These are phyloP conservation scores for Drosophila ananassae DNA, from an alignment of 1,140 invertebrate species.

Conservation along the genomic window DNA sequence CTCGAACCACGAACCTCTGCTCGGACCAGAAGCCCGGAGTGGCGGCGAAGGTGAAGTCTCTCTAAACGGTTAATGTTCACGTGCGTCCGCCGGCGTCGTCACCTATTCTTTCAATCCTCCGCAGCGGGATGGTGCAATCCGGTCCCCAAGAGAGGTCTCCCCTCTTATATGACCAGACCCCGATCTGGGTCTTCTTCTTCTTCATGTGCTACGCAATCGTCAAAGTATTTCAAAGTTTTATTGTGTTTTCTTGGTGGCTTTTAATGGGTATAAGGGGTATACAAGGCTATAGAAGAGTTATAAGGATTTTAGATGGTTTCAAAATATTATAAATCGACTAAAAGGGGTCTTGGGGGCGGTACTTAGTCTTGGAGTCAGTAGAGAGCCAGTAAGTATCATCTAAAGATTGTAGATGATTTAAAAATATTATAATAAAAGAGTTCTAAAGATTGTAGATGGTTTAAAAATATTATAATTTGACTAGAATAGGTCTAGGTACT, in stretches of 20 bases:
- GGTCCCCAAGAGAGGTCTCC: constrained; percentile 1
- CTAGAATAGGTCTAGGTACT: no score
- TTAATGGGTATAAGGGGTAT: not conserved
- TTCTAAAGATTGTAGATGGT: no score
- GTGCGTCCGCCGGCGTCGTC: constrained; percentile 63
- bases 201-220: constrained; percentile 65
- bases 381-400: no score
- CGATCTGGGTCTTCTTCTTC: constrained; percentile 18
- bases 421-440: no score
- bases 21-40: constrained; percentile 5
- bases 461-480: no score
- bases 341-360: no score
- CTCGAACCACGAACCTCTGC: constrained; percentile 13
- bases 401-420: not conserved
- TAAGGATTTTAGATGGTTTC: no score
- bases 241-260: constrained; percentile 13
- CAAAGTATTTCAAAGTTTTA: constrained; percentile 64
- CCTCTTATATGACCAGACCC: constrained; percentile 17
- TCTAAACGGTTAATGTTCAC: constrained; percentile 53
- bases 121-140: constrained; percentile 10
- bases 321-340: no score
- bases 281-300: not conserved
- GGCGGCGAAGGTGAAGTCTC: constrained; percentile 7
- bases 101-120: constrained; percentile 10
- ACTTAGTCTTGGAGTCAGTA: no score